Evolutionary conservation across 2,797 vertebrate genomes (phyloP).

Genomic region (Sebastes itinus): DNA sequence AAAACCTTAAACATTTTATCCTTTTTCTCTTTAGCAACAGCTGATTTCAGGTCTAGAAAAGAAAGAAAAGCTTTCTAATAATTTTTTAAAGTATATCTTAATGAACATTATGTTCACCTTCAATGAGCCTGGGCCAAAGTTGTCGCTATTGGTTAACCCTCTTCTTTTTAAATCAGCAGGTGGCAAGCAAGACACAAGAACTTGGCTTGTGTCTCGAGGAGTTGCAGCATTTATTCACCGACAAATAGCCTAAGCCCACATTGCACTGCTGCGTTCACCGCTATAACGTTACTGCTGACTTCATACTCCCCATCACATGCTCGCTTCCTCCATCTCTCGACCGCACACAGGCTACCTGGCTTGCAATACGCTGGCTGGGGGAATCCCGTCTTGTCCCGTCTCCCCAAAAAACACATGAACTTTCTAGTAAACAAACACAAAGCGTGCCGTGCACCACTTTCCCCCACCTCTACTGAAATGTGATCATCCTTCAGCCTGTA

Average conservation of each 20-base stretch:
- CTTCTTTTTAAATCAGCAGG: neutral
- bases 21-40: neutral
- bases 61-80: neutral
- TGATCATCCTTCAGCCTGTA: too few species aligned
- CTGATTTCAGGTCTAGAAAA: neutral
- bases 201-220: neutral
- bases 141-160: too few species aligned
- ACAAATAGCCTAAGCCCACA: neutral
- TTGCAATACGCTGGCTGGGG: too few species aligned
- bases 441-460: too few species aligned
- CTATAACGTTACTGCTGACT: neutral
- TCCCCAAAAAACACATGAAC: too few species aligned
- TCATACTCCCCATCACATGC: neutral
- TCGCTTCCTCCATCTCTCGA: too few species aligned
- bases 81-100: neutral
- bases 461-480: too few species aligned
- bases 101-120: slow-evolving; percentile 6
- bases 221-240: neutral
- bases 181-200: neutral
- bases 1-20: neutral
- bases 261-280: neutral
- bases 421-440: too few species aligned
- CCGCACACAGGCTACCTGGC: too few species aligned
- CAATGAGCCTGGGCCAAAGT: too few species aligned
- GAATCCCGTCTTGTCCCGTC: too few species aligned